phyloP scores from a whole-genome alignment of 2,888 invertebrate species.

The Lottia scabra region DNA sequence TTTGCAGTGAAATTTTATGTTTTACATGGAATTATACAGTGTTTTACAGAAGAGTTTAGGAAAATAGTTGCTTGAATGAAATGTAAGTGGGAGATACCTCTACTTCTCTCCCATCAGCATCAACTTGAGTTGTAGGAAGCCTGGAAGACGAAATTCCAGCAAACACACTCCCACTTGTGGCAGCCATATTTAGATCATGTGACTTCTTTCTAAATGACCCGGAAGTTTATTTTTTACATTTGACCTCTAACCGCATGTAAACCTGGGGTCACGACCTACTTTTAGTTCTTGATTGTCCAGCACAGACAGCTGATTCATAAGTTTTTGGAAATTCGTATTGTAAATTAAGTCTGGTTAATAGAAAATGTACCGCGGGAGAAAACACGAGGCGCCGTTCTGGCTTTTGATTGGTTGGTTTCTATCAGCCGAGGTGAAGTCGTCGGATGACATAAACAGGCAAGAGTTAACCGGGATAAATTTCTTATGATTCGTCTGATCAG shows the following conservation, averaged over 20 bases:
- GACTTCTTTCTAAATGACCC: constrained; percentile 24
- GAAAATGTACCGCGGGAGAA: constrained; percentile 22
- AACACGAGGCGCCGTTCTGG: constrained; percentile 23
- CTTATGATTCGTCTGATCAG: background rate
- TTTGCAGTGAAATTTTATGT: background rate
- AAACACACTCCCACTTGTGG: constrained; percentile 56
- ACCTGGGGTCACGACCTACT: background rate
- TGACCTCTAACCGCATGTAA: background rate
- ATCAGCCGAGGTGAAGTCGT: constrained; percentile 39
- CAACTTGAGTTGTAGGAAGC: constrained; percentile 41
- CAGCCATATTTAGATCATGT: constrained; percentile 55
- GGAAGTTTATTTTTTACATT: constrained; percentile 22
- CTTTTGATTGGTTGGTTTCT: constrained; percentile 49
- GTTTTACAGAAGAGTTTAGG: background rate
- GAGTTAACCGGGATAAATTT: background rate
- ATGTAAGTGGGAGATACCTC: constrained; percentile 43
- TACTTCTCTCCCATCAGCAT: constrained; percentile 63
- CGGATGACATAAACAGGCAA: constrained; percentile 2
- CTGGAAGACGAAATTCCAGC: constrained; percentile 56
- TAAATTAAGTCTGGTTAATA: background rate
- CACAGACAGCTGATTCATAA: background rate
- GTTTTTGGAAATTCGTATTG: background rate
- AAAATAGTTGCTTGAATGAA: background rate
- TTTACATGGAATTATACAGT: background rate
- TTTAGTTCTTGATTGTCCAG: background rate